A percentile compares a stretch with the other conserved stretches of the same genome.
phyloP scores from a whole-genome alignment of 2,797 vertebrate species.

The Parauchenoglanis ngamensis region DNA sequence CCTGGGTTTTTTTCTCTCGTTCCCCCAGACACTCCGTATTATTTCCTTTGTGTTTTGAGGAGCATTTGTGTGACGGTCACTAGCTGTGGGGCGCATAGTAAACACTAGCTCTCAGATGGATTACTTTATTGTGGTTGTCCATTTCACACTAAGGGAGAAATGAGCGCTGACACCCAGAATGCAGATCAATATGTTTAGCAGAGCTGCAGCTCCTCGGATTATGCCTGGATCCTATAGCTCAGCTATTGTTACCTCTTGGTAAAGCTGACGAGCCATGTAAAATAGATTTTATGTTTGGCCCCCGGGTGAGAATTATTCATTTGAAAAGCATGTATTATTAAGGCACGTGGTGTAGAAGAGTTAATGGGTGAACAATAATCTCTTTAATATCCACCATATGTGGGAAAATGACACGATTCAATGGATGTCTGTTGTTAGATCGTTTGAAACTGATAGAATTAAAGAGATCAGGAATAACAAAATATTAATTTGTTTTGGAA shows the following conservation, averaged over 20 bases:
- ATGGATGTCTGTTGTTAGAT: not conserved
- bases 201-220: constrained; percentile 39
- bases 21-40: constrained; percentile 1
- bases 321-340: not conserved
- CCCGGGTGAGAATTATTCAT: constrained; percentile 14
- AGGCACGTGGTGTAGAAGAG: not conserved
- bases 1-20: not conserved
- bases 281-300: constrained; percentile 35
- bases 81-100: constrained; percentile 66
- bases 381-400: constrained; percentile 10
- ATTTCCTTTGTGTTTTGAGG: constrained; percentile 10
- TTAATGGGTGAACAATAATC: constrained; percentile 13
- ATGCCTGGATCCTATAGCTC: constrained; percentile 33
- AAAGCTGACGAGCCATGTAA: constrained; percentile 30
- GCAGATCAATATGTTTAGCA: constrained; percentile 70
- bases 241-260: constrained; percentile 39
- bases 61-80: constrained; percentile 54
- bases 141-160: constrained; percentile 65
- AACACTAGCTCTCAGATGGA: constrained; percentile 68
- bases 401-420: constrained; percentile 3
- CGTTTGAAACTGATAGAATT: not conserved
- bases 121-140: constrained; percentile 66
- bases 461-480: not conserved
- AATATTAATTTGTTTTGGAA: not conserved
- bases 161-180: constrained; percentile 63